A percentile compares a stretch with the other conserved stretches of the same genome.
These are phyloP conservation scores for Sebastes hopkinsi DNA, from an alignment of 2,797 vertebrate species.

Conservation along the genomic window DNA sequence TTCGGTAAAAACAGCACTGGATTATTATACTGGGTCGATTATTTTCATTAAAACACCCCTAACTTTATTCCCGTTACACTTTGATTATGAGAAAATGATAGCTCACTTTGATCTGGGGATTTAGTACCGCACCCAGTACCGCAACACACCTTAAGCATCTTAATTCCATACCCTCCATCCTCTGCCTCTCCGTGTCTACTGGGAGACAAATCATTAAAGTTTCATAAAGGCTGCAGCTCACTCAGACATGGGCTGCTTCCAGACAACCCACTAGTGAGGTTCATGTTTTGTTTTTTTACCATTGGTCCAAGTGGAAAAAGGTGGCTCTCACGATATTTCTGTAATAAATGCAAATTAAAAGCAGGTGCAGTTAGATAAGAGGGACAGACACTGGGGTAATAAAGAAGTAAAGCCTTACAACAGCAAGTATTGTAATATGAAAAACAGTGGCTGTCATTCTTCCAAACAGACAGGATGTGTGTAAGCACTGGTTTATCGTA, in stretches of 20 bases:
- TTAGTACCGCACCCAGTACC: neutral
- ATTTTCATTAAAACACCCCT: neutral
- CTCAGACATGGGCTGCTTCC: constrained; percentile 4
- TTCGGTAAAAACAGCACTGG: neutral
- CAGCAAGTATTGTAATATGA: neutral
- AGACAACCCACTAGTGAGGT: neutral
- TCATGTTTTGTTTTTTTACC: constrained; percentile 20
- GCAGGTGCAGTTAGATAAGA: neutral
- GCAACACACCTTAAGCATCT: neutral
- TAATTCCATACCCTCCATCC: neutral
- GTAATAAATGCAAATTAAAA: neutral
- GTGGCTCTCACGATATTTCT: neutral
- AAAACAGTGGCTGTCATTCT: neutral
- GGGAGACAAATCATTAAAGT: constrained; percentile 12
- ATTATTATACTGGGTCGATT: neutral
- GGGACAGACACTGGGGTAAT: neutral
- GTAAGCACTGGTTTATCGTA: neutral
- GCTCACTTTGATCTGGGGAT: neutral
- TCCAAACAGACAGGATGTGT: neutral
- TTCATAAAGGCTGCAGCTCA: constrained; percentile 24
- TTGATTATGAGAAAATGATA: neutral
- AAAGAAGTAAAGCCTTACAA: neutral
- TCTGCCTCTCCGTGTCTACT: neutral
- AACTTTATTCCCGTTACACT: neutral
- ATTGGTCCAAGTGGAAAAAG: neutral